Evolutionary conservation across 2,113 vertebrate genomes (phyloP), one percentile per base, ranked within the genome.

Genomic region (Mastomys coucha): DNA sequence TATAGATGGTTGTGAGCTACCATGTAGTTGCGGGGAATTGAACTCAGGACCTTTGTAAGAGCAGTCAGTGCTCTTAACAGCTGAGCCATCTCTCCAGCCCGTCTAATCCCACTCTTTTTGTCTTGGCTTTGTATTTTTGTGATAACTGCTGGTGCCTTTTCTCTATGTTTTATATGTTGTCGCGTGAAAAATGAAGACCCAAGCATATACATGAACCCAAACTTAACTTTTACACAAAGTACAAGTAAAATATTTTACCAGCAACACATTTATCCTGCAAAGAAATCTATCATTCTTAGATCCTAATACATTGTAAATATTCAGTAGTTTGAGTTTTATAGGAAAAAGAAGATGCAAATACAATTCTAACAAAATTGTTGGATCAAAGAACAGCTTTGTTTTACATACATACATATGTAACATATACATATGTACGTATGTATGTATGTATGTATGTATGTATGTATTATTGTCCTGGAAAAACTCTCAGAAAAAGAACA

Each of bases 91-190:
- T 75, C 72, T 24, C 67, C 31, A 36, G 1, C 3, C 8, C 9
- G n/a, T 98, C 98, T 98, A 98, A 98, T 98, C 94, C 96, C 65
- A 4, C 75, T 97, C 90, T 97, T 98, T 98, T 98, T 98, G 98
- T 98, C 98, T 98, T 97, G 88, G n/a, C 97, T 96, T 96, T 95
- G 87, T 88, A 91, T 97, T 99, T 98, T 98, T 97, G 98, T 98
- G 94, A 67, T 90, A 97, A 94, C 97, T 94, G 80, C 95, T 98
- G 98, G 98, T 98, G 96, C 97, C 93, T 93, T 88, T 96, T 92
- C 88, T 85, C 85, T 45, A 73, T 94, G 31, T 49, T 60, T 31
- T 89, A 81, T 85, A 65, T 1, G 39, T 56, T 69, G 56, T 45
- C 91, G 58, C 89, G 75, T 65, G 56, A 49, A 77, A 22, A 73